Evolutionary conservation across 2,797 vertebrate species (phyloP).

Genomic region (Platyrinchus mystaceus): DNA sequence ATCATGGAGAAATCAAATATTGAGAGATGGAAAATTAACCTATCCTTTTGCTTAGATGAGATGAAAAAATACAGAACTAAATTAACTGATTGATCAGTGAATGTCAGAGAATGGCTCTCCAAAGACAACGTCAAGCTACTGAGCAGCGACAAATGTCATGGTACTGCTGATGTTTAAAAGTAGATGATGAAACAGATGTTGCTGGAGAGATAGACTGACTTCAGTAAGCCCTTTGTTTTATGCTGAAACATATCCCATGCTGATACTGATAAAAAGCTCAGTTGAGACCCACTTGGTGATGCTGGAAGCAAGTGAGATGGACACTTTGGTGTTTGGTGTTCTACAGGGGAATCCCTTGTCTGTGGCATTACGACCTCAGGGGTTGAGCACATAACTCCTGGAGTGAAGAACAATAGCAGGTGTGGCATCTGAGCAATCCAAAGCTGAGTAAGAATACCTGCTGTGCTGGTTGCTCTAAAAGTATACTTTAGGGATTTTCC

Average conservation of each 20-base stretch:
- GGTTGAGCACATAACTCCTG: background rate
- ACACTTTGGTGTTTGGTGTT: rapidly evolving
- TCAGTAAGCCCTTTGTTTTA: background rate
- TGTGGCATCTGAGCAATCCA: background rate
- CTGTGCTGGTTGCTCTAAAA: background rate
- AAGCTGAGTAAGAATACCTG: background rate
- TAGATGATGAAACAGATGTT: background rate
- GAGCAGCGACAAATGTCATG: background rate
- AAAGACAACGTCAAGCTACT: background rate
- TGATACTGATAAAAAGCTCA: background rate
- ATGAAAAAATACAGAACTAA: background rate
- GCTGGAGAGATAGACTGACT: background rate
- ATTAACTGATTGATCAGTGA: background rate
- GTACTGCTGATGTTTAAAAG: background rate
- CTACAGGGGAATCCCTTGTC: background rate
- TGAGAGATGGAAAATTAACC: background rate
- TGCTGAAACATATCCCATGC: background rate
- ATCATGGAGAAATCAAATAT: background rate
- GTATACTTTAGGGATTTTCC: background rate
- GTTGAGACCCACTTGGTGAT: background rate
- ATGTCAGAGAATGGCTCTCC: background rate
- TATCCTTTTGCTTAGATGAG: background rate
- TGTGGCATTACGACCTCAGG: background rate
- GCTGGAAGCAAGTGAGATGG: background rate
- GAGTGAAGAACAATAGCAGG: background rate